Base-by-base conservation (phyloP, 2,888 invertebrate species). In the Laothoe populi region DNA sequence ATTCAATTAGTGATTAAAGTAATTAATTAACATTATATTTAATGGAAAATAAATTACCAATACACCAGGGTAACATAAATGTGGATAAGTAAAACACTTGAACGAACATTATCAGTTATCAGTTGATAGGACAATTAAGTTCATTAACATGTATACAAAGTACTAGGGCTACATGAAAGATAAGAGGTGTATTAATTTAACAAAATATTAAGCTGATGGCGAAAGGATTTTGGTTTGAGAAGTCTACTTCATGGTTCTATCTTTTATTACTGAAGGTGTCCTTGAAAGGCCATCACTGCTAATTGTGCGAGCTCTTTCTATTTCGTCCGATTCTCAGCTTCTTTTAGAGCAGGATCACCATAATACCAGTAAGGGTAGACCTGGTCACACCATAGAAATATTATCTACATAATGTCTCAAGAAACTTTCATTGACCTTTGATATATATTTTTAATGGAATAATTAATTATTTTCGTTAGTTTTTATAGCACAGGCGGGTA, bases 151-250 rank as follows among this genome's bases (percentile, higher is more conserved):
- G 23, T 48, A 35, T 19, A 21, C 66, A 63, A 60, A 57, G 24
- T 74, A 77, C 74, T 58, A 83, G 77, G 77, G 64, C 40, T 38
- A 2, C 70, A 83, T 75, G 63, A 74, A 64, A 35, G 13, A 13
- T 42, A 60, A 63, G 67, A 61, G 66, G 64, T 65, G 42, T 57
- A 40, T 19, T 44, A 23, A 31, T 53, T 11, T 11, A 5, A 31
- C 7, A 4, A 31, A 2, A 40, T 40, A 8, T 35, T 2, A 1
- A 35, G 35, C 19, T 7, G 19, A 19, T 26, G 26, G 7, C 8
- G 4, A 4, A 31, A 8, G 26, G 26, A 49, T 16, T n/a, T 26
- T 16, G 7, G 16, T 3, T 31, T 42, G n/a, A 1, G 4, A 13
- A n/a, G 13, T n/a, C n/a, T n/a, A n/a, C n/a, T n/a, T n/a, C n/a